Percentiles rank a stretch among this genome's conserved stretches.
Evolutionary conservation across 2,888 invertebrate species (phyloP).

Genomic region (Listrodromus nycthemerus): DNA sequence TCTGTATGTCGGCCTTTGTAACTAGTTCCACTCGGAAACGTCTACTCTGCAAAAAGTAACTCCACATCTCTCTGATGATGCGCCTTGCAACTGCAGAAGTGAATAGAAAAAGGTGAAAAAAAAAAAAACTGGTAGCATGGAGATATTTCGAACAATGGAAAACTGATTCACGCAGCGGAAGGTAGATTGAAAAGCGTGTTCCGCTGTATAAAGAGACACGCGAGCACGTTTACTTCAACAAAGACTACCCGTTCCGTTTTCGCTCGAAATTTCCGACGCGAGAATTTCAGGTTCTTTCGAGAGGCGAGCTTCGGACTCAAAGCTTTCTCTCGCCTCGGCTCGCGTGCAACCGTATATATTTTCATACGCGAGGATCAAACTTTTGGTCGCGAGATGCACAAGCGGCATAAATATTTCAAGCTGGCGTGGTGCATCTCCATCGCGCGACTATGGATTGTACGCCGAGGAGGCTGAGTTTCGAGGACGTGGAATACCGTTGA

Average conservation of each 20-base stretch:
- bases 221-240: conserved; percentile 27
- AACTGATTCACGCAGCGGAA: background rate
- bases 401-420: conserved; percentile 30
- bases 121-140: conserved; percentile 5
- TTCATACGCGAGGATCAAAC: conserved; percentile 35
- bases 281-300: conserved; percentile 27
- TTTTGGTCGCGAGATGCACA: conserved; percentile 6
- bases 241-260: conserved; percentile 41
- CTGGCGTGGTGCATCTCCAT: conserved; percentile 6
- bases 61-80: background rate
- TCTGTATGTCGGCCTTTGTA: background rate
- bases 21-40: background rate
- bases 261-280: conserved; percentile 21
- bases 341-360: conserved; percentile 15
- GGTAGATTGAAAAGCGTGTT: conserved; percentile 16
- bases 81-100: background rate
- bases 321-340: conserved; percentile 38
- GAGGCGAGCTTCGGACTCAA: conserved; percentile 24
- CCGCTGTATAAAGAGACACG: background rate
- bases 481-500: conserved; percentile 2
- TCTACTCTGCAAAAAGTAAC: background rate
- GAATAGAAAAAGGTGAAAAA: conserved; percentile 37
- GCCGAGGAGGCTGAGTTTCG: background rate
- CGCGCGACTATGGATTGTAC: background rate
- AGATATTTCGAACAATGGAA: conserved; percentile 48